Conservation (phyloP, 2,113 vertebrate genomes). For the Dascyllus trimaculatus region DNA sequence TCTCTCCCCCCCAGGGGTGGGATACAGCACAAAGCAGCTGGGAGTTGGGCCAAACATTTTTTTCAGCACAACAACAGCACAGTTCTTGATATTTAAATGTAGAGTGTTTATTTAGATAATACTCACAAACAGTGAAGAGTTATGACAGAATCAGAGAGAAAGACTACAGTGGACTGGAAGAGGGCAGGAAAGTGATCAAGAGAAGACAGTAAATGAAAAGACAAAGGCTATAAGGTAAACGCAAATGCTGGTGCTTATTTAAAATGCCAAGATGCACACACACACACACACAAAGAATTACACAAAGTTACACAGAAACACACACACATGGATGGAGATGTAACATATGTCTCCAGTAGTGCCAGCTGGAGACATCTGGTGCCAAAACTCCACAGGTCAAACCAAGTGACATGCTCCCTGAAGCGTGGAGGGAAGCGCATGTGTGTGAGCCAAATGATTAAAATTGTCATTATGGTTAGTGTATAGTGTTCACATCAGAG, state of each 20-base stretch:
- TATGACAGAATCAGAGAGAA: slow-evolving; percentile 27
- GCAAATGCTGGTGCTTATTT: slow-evolving; percentile 71
- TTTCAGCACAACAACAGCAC: slow-evolving; percentile 51
- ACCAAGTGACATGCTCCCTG: slow-evolving; percentile 77
- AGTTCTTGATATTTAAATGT: slow-evolving; percentile 40
- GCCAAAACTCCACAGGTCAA: slow-evolving; percentile 85
- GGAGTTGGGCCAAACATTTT: slow-evolving; percentile 60
- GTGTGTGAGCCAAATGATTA: slow-evolving; percentile 61
- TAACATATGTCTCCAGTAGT: slow-evolving; percentile 82
- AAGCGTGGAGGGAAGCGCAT: slow-evolving; percentile 55
- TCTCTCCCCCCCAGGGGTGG: slow-evolving; percentile 24
- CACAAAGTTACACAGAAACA: slow-evolving; percentile 26
- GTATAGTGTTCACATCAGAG: slow-evolving; percentile 31
- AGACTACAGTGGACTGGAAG: slow-evolving; percentile 38
- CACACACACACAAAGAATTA: slow-evolving; percentile 8
- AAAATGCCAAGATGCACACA: slow-evolving; percentile 46
- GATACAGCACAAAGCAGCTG: slow-evolving; percentile 48
- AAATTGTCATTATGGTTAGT: slow-evolving; percentile 46
- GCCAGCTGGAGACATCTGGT: slow-evolving; percentile 85
- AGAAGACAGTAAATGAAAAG: slow-evolving; percentile 73
- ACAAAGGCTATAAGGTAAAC: slow-evolving; percentile 75
- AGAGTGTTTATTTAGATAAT: slow-evolving; percentile 64
- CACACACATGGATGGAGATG: slow-evolving; percentile 48
- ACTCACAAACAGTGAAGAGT: slow-evolving; percentile 27
- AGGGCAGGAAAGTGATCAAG: slow-evolving; percentile 12